Base-by-base conservation (phyloP, 2,797 vertebrate genomes). In the Eupleurogrammus muticus region DNA sequence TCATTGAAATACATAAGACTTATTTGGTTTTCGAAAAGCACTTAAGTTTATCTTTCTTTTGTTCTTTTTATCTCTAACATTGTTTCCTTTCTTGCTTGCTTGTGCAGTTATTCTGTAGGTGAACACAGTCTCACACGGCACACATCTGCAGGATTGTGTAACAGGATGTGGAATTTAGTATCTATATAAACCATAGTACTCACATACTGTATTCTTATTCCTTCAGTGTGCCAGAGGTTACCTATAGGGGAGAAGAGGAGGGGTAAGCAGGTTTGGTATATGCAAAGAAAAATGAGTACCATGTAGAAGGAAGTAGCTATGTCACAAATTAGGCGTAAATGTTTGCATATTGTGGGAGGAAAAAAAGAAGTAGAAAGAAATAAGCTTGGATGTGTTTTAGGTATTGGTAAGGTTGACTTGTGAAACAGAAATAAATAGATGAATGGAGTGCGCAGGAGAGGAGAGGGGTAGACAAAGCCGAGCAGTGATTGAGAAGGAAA, bases 61-160 rank as follows among this genome's bases (percentile, higher is more conserved):
- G 21, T 50, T 55, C 21, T 46, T 62, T 44, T 5, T 40, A 40
- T 59, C 28, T 42, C 46, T 75, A 42, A n/a, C n/a, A n/a, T n/a
- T n/a, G n/a, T n/a, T 40, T 6, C 63, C 21, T 70, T 38, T 34
- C 42, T 32, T 42, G 23, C 28, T 65, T 40, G 20, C 13, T 36
- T 61, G n/a, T 58, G 52, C 21, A 36, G 28, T 66, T 66, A 54
- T 46, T 28, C 60, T 56, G 19, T 48, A 55, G 23, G 62, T 80
- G 66, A 73, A 73, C 66, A 71, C 66, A 16, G 28, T 54, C 58
- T 34, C 63, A 44, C 66, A 70, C 53, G 59, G 64, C 72, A 65
- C 75, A 81, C 87, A 86, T 85, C 72, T 88, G 73, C 68, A 73
- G 66, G 65, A 75, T 89, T 89, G 77, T 77, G 79, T 61, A 87